Evolutionary conservation across 2,113 vertebrate species (phyloP).

Genomic region (Misgurnus mizolepis): DNA sequence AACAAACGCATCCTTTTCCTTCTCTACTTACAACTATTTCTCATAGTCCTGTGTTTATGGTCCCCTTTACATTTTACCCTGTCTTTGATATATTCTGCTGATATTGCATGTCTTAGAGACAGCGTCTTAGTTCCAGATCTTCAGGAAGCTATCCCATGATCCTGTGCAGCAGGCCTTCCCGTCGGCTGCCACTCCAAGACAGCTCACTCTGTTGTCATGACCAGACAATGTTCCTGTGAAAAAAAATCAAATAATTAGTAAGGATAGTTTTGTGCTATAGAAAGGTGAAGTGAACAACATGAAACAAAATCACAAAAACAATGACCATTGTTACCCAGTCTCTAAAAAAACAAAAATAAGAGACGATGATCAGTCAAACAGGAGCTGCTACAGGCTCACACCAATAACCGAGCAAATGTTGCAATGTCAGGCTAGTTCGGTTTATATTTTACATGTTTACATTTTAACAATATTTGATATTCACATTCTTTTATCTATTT

Average conservation of each 20-base stretch:
- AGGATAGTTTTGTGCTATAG: background rate
- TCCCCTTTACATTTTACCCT: slow-evolving; percentile 37
- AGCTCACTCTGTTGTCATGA: slow-evolving; percentile 97
- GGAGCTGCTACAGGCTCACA: too few species aligned
- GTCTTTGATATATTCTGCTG: slow-evolving; percentile 8
- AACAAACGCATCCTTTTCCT: slow-evolving; percentile 52
- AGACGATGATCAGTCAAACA: too few species aligned
- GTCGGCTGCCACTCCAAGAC: slow-evolving; percentile 87
- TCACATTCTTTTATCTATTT: background rate
- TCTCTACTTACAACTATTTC: slow-evolving; percentile 43
- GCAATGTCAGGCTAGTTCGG: too few species aligned
- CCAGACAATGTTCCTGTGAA: slow-evolving; percentile 87
- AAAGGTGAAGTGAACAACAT: background rate
- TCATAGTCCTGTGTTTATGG: slow-evolving; percentile 43
- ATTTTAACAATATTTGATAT: background rate
- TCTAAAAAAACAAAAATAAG: too few species aligned
- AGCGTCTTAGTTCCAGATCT: slow-evolving; percentile 90
- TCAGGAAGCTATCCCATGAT: slow-evolving; percentile 99
- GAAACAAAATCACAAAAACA: too few species aligned
- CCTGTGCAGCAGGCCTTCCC: slow-evolving; percentile 97
- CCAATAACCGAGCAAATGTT: too few species aligned
- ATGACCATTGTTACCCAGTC: too few species aligned
- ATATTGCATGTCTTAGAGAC: slow-evolving; percentile 28
- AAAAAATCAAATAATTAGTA: background rate
- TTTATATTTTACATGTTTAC: too few species aligned